Percentiles rank a stretch among this genome's conserved stretches.
phyloP scores from a whole-genome alignment of 2,797 vertebrate genomes.

The Cyprinella venusta region DNA sequence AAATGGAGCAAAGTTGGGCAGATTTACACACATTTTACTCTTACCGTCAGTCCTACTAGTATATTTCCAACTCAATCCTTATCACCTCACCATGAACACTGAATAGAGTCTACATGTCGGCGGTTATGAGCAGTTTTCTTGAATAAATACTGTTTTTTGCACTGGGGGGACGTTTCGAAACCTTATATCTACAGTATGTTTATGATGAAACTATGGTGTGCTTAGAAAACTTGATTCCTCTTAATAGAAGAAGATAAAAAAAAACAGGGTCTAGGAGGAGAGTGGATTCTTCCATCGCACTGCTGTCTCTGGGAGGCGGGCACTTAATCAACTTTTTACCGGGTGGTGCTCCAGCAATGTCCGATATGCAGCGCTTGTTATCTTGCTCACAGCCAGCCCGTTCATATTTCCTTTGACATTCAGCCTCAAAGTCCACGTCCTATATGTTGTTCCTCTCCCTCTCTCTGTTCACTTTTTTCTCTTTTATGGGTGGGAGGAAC shows the following conservation, averaged over 20 bases:
- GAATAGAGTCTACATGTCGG: no score
- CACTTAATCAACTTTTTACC: slow-evolving; percentile 53
- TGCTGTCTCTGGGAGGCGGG: slow-evolving; percentile 17
- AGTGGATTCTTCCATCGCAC: slow-evolving; percentile 20
- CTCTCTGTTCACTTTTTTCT: slow-evolving; percentile 24
- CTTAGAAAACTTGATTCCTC: slow-evolving; percentile 2
- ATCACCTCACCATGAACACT: neutral
- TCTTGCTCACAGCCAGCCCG: slow-evolving; percentile 41
- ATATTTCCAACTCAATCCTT: neutral
- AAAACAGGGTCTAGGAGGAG: neutral
- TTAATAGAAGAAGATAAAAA: neutral
- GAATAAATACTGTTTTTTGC: neutral
- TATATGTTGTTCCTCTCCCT: slow-evolving; percentile 47
- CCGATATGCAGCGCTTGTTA: slow-evolving; percentile 49
- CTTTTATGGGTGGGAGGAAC: slow-evolving; percentile 77
- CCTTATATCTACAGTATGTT: neutral
- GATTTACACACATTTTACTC: neutral
- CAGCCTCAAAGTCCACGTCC: slow-evolving; percentile 46
- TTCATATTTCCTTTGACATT: slow-evolving; percentile 53
- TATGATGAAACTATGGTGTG: neutral
- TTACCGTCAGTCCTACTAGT: neutral
- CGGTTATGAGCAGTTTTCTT: neutral
- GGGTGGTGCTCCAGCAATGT: slow-evolving; percentile 50
- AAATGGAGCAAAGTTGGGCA: neutral
- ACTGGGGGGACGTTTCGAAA: neutral